Evolutionary conservation across 2,113 vertebrate species (phyloP), one percentile per base, ranked within the genome.

Genomic region (Lota lota): DNA sequence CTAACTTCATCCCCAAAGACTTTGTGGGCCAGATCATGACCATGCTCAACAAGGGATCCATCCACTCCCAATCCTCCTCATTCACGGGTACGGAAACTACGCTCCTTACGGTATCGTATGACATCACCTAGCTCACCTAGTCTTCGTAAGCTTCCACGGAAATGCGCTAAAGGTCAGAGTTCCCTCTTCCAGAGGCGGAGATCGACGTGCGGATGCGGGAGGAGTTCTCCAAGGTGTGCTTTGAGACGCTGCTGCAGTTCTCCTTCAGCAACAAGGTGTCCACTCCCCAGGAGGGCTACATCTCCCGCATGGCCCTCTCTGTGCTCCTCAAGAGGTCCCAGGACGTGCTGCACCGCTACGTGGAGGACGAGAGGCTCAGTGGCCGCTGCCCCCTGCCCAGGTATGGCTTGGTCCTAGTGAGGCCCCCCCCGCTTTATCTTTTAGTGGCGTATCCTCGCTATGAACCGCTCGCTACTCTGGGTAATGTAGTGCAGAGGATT

Each of bases 41-140:
- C n/a, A 98, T 99, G 97, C 95, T 99, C 63, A 99, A 99, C 84
- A 96, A 94, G 91, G 97, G 97, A 22, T 99, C 97, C 40, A 99
- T 99, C 88, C 97, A 99, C 87, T 99, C 97, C n/a, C 97, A 99
- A 85, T 95, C 97, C 0, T 95, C 97, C 56, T 98, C 97, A 0
- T 99, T 99, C 87, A 99, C 97, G 93, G 97, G 97, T 99, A 91
- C 67, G 22, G 18, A 50, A 4, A 2, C 14, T 7, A 15, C 72
- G 24, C 54, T 19, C n/a, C 51, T 54, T 2, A 4, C 12, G 11
- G 57, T 10, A 19, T 1, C 57, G 12, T 10, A 20, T 20, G n/a
- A 59, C 8, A 20, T 59, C n/a, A n/a, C n/a, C 2, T 59, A 20
- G 57, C 21, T 57, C 6, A 57, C 54, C 8, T 33, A 33, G 4